Evolutionary conservation across 2,113 vertebrate species (phyloP).

Genomic region (Nothoprocta perdicaria): DNA sequence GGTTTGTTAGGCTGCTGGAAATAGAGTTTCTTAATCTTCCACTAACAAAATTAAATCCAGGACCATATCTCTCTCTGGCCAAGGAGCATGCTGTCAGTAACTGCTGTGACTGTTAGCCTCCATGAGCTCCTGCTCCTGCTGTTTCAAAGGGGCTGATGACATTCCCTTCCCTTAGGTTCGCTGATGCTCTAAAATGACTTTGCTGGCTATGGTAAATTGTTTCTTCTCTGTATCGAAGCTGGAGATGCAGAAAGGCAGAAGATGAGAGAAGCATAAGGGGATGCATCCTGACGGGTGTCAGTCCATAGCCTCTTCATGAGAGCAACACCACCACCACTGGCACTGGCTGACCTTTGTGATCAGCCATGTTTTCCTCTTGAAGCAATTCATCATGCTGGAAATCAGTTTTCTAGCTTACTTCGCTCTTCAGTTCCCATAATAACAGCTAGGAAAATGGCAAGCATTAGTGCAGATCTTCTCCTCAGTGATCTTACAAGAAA

Average conservation of each 20-base stretch:
- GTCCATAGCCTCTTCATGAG: background rate
- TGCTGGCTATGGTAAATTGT: background rate
- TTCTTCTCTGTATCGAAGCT: conserved; percentile 29
- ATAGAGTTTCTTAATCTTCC: background rate
- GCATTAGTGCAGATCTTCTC: accelerated
- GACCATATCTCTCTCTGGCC: background rate
- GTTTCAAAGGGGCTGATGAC: background rate
- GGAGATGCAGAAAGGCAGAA: background rate
- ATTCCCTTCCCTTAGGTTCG: background rate
- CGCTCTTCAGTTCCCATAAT: background rate
- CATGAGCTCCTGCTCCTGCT: background rate
- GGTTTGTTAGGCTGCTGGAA: background rate
- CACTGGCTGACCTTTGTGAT: background rate
- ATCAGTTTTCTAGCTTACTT: background rate
- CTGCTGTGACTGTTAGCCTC: background rate
- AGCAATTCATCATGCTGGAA: background rate
- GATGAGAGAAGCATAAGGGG: background rate
- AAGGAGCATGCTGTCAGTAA: background rate
- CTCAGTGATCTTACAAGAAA: background rate
- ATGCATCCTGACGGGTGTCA: background rate
- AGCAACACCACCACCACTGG: background rate
- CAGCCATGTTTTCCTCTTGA: background rate
- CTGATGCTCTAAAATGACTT: background rate
- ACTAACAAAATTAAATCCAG: conserved; percentile 28
- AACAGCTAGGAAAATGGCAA: background rate